Evolutionary conservation across 2,888 invertebrate genomes (phyloP), one percentile per base, ranked within the genome.

Genomic region (Graphium colonna): DNA sequence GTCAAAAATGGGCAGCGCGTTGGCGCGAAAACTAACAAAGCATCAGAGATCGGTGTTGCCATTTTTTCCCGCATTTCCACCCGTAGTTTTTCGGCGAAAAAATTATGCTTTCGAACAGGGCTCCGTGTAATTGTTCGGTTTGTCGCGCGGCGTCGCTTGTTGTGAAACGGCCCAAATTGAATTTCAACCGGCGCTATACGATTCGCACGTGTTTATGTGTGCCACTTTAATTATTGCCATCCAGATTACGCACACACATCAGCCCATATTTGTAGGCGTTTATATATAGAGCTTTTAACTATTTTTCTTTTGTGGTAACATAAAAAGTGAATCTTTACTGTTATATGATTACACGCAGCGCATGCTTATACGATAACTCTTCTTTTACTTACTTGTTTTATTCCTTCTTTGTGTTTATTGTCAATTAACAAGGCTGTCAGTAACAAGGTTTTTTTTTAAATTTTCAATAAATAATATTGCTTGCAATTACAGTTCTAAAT

Each of bases 61-160:
- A 56, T 57, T 63, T 83, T 82, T 80, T 79, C 68, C 68, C 60
- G 73, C 73, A 79, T 82, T 79, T 21, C 21, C 21, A 64, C 76
- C 67, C 75, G 72, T 67, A 69, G 77, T 71, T 81, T 69, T 82
- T 82, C 75, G 71, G 75, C 71, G 75, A 73, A 75, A 81, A 86
- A 83, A 87, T 88, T 86, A 88, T 81, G 79, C 72, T 87, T 83
- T 82, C 84, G 75, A 69, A 75, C 72, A 85, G 80, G 84, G 88
- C 83, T 76, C 79, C 3, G 75, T 80, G 79, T 88, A 86, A 89
- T 89, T 88, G 88, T 88, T 87, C 82, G 87, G 87, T 86, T 85
- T 86, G 83, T 79, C 76, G 74, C 71, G 66, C 63, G 72, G 70
- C 64, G 69, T 63, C 40, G 74, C 54, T 54, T 61, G 58, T 62